A percentile compares a stretch with the other conserved stretches of the same genome.
Evolutionary conservation across 1,140 invertebrate species (phyloP).

Genomic region (Calliphora vicina): DNA sequence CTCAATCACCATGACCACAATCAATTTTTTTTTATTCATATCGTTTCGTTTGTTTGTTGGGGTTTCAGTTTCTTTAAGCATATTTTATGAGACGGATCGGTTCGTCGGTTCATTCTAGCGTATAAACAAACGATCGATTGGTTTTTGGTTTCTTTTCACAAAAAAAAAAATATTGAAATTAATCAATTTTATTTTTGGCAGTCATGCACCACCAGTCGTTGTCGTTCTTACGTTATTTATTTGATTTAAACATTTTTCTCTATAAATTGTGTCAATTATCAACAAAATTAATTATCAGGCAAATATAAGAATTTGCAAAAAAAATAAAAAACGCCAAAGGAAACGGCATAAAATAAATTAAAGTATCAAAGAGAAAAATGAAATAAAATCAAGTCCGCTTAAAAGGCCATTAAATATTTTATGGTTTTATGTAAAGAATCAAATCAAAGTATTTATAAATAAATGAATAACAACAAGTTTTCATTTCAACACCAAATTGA

Average conservation of each 20-base stretch:
- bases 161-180: background rate
- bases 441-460: background rate
- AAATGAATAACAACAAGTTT: background rate
- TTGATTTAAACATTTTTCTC: background rate
- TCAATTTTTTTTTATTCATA: background rate
- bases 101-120: background rate
- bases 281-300: background rate
- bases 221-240: background rate
- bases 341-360: background rate
- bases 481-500: background rate
- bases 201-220: background rate
- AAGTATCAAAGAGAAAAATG: background rate
- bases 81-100: background rate
- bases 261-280: slow-evolving; percentile 1
- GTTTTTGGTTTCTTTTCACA: background rate
- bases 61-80: background rate
- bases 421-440: background rate
- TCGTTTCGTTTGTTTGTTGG: background rate
- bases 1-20: background rate
- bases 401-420: background rate
- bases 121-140: background rate
- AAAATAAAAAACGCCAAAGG: too few relatives aligned
- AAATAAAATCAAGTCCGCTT: background rate
- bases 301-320: background rate
- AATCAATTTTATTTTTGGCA: background rate